Percentiles rank a stretch among this genome's conserved stretches.
Conservation (phyloP, 37 sponge, comb jelly and placozoan genomes). For the Hormiphora californensis region DNA sequence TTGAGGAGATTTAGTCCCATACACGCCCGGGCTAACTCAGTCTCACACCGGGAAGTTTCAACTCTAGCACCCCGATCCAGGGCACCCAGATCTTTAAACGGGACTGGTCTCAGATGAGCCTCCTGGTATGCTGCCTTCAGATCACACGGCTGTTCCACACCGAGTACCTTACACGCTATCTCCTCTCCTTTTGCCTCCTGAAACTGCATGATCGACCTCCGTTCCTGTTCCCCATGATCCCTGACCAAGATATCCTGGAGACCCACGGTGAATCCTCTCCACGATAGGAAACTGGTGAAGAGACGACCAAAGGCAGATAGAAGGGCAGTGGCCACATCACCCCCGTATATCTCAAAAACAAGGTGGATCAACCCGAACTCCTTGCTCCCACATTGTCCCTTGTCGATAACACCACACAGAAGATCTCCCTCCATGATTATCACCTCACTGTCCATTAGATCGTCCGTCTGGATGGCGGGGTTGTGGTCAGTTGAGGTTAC, state of each 20-base stretch:
- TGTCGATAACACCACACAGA: constrained; percentile 90
- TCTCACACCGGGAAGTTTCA: not conserved
- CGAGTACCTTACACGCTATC: constrained; percentile 37
- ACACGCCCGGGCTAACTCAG: constrained; percentile 58
- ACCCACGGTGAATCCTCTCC: constrained; percentile 87
- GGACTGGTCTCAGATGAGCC: constrained; percentile 62
- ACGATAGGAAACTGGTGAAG: constrained; percentile 83
- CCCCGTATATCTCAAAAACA: constrained; percentile 93
- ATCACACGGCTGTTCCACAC: not conserved
- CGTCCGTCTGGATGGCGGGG: not conserved
- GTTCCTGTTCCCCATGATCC: constrained; percentile 47
- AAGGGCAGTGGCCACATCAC: constrained; percentile 65
- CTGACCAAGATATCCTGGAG: constrained; percentile 87
- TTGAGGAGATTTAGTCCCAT: constrained; percentile 75
- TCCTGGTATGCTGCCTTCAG: constrained; percentile 59
- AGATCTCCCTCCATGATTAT: constrained; percentile 81
- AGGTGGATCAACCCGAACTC: constrained; percentile 85
- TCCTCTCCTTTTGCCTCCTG: constrained; percentile 26
- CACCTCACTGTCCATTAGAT: constrained; percentile 62
- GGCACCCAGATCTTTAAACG: constrained; percentile 38
- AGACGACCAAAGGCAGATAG: constrained; percentile 82
- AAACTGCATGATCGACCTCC: constrained; percentile 1
- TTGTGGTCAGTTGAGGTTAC: not conserved
- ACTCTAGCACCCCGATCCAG: not conserved
- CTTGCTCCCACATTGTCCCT: constrained; percentile 86